These are phyloP conservation scores for Notocelia uddmanniana DNA, from an alignment of 2,888 invertebrate species.

Conservation along the genomic window DNA sequence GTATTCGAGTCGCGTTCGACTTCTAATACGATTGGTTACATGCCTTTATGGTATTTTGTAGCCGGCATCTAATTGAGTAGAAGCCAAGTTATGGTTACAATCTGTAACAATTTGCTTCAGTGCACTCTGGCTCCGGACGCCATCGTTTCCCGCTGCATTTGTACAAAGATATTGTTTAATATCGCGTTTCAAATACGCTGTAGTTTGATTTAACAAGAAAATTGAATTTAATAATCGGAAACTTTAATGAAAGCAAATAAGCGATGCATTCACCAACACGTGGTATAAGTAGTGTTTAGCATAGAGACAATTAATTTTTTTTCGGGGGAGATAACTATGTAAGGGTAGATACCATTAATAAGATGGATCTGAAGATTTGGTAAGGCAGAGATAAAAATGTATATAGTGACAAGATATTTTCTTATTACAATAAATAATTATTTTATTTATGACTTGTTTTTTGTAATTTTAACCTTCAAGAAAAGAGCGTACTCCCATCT, in stretches of 20 bases:
- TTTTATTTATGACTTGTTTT: no score
- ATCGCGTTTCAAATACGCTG: slow-evolving; percentile 18
- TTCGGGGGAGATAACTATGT: not conserved
- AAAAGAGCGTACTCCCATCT: no score
- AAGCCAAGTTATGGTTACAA: slow-evolving; percentile 54
- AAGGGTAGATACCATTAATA: not conserved
- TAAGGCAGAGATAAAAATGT: not conserved
- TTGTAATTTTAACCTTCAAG: no score
- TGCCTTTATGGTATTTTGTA: slow-evolving; percentile 51
- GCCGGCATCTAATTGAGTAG: slow-evolving; percentile 55
- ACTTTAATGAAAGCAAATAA: not conserved
- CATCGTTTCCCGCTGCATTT: slow-evolving; percentile 37
- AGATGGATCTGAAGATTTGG: not conserved
- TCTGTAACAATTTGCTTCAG: slow-evolving; percentile 55
- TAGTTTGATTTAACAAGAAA: slow-evolving; percentile 7
- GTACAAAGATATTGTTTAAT: slow-evolving; percentile 37
- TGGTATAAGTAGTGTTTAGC: no score
- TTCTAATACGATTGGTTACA: slow-evolving; percentile 51
- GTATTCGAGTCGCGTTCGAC: slow-evolving; percentile 53
- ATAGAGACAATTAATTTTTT: no score
- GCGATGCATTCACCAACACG: no score
- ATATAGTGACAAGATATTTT: not conserved
- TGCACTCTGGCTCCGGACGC: slow-evolving; percentile 28
- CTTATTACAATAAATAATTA: no score
- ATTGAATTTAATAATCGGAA: slow-evolving; percentile 2